phyloP scores from a whole-genome alignment of 2,797 vertebrate genomes.

The Discoglossus pictus region DNA sequence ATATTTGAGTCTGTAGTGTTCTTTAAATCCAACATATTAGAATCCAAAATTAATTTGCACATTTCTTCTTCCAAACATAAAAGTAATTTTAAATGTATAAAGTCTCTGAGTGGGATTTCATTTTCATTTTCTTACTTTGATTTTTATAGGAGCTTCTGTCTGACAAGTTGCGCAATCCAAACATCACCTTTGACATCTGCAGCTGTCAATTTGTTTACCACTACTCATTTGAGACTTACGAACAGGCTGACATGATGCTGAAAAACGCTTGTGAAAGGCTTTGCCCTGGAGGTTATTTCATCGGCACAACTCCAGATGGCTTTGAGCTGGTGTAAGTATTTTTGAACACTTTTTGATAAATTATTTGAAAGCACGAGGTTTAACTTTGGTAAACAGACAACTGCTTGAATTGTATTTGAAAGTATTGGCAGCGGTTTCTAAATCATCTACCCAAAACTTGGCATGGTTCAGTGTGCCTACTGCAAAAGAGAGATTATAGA shows the following conservation, averaged over 20 bases:
- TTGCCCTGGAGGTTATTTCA: slow-evolving; percentile 89
- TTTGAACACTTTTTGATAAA: slow-evolving; percentile 32
- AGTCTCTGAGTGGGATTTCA: background rate
- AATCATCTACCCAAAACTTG: too few species aligned
- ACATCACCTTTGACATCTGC: slow-evolving; percentile 85
- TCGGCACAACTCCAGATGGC: slow-evolving; percentile 93
- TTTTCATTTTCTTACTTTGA: slow-evolving; percentile 41
- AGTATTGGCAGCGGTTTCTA: too few species aligned
- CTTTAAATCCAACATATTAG: too few species aligned
- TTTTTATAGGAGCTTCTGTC: slow-evolving; percentile 79
- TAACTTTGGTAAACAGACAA: slow-evolving; percentile 11
- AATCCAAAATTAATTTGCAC: too few species aligned
- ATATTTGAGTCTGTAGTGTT: too few species aligned
- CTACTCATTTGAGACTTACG: slow-evolving; percentile 91
- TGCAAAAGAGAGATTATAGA: too few species aligned
- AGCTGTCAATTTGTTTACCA: slow-evolving; percentile 97
- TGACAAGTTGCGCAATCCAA: slow-evolving; percentile 76
- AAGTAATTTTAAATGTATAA: too few species aligned
- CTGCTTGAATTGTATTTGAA: background rate
- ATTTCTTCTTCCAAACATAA: background rate
- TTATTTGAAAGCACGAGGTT: slow-evolving; percentile 9
- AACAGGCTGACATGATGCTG: slow-evolving; percentile 92
- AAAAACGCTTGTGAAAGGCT: slow-evolving; percentile 91
- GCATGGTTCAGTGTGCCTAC: too few species aligned
- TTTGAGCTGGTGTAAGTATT: slow-evolving; percentile 89